Percentiles rank a stretch among this genome's conserved stretches.
phyloP scores from a whole-genome alignment of 2,797 vertebrate genomes.

The Trichosurus vulpecula region DNA sequence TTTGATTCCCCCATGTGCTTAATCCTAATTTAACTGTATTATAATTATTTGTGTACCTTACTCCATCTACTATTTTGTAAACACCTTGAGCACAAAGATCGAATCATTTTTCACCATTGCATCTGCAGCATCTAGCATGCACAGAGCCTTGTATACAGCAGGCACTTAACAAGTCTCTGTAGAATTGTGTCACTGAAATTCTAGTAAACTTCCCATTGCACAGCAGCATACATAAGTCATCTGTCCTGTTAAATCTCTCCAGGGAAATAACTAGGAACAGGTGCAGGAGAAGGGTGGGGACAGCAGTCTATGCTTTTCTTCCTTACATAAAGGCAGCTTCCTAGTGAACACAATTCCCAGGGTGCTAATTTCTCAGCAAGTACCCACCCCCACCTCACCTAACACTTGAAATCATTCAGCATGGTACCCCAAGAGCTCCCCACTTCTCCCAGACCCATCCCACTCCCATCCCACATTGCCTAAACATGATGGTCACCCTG shows the following conservation, averaged over 20 bases:
- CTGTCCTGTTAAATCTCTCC: not conserved
- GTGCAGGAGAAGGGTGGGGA: not conserved
- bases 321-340: not conserved
- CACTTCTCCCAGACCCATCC: not conserved
- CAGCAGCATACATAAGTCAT: not conserved
- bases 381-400: not conserved
- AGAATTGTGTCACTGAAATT: not conserved
- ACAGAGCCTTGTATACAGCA: not conserved
- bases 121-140: not conserved
- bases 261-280: constrained; percentile 1
- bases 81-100: not conserved
- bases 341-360: not conserved
- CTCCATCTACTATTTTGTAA: not conserved
- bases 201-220: not conserved
- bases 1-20: not conserved
- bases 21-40: not conserved
- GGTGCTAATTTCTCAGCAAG: not conserved
- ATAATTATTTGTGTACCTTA: not conserved
- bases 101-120: not conserved
- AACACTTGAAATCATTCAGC: not conserved
- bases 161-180: not conserved
- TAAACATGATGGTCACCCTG: not conserved
- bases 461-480: not conserved
- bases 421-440: not conserved
- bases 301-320: not conserved